These are phyloP conservation scores for Trachelus iudaicus DNA, from an alignment of 2,888 invertebrate species.

Conservation along the genomic window DNA sequence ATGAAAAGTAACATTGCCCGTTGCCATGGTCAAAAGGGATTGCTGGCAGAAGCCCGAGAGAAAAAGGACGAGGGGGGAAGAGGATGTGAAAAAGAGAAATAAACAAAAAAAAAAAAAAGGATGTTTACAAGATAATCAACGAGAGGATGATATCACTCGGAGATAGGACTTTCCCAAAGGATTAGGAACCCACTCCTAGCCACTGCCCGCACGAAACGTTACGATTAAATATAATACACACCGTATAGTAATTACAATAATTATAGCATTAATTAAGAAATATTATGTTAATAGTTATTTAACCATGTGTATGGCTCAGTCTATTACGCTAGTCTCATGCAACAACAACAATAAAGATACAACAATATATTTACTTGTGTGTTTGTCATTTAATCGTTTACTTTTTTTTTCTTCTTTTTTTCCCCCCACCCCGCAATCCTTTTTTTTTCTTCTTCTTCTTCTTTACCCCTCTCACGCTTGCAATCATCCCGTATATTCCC, in stretches of 20 bases:
- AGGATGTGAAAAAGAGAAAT: no score
- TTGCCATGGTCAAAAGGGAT: no score
- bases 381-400: constrained; percentile 26
- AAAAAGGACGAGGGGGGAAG: no score
- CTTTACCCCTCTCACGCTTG: constrained; percentile 17
- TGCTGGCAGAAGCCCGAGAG: no score
- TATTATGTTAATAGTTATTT: constrained; percentile 58
- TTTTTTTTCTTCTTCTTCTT: constrained; percentile 19
- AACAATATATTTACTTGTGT: constrained; percentile 60
- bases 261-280: constrained; percentile 58
- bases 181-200: constrained; percentile 50
- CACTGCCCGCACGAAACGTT: constrained; percentile 56
- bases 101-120: no score
- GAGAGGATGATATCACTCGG: no score
- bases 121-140: no score
- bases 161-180: constrained; percentile 33
- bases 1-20: no score
- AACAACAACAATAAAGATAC: constrained; percentile 61
- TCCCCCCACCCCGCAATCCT: constrained; percentile 26
- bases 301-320: constrained; percentile 60
- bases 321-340: constrained; percentile 63
- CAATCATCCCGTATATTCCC: constrained; percentile 34
- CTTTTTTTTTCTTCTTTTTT: constrained; percentile 22
- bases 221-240: constrained; percentile 61
- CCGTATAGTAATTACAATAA: constrained; percentile 58